Conservation (phyloP, 92 coral and sea anemone genomes). For the Zoanthus gigantus region DNA sequence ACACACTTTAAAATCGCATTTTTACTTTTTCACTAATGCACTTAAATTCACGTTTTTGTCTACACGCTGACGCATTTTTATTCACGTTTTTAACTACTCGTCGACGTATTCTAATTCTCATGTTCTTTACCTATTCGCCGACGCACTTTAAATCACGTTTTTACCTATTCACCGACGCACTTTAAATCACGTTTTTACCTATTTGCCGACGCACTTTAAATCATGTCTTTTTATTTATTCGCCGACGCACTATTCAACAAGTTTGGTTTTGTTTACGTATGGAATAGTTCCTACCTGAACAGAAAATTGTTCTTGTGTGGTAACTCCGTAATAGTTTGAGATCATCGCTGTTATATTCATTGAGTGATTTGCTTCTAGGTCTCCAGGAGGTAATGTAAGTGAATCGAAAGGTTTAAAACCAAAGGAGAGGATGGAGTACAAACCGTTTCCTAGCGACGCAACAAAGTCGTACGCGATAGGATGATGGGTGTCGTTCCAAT, state of each 20-base stretch:
- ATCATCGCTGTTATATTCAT: constrained; percentile 29
- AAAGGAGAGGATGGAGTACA: constrained; percentile 38
- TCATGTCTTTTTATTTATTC: background rate
- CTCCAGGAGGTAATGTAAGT: constrained; percentile 25
- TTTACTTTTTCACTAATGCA: too few species aligned
- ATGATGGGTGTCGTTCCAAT: constrained; percentile 20
- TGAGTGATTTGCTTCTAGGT: constrained; percentile 9
- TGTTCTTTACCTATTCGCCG: too few species aligned
- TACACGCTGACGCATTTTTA: too few species aligned
- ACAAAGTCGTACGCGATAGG: constrained; percentile 43
- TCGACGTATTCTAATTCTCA: too few species aligned
- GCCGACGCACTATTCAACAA: too few species aligned
- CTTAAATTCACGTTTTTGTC: too few species aligned
- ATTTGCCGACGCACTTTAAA: too few species aligned
- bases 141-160: too few species aligned
- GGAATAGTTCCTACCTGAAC: constrained; percentile 28
- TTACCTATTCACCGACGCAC: too few species aligned
- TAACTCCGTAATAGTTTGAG: constrained; percentile 31
- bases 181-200: too few species aligned
- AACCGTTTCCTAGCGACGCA: constrained; percentile 43
- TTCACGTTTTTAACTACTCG: too few species aligned
- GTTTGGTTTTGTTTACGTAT: background rate
- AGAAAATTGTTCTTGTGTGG: background rate
- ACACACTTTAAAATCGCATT: too few species aligned
- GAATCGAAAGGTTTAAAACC: constrained; percentile 2